Conservation (phyloP, 1,140 invertebrate genomes). For the Eciton burchellii region DNA sequence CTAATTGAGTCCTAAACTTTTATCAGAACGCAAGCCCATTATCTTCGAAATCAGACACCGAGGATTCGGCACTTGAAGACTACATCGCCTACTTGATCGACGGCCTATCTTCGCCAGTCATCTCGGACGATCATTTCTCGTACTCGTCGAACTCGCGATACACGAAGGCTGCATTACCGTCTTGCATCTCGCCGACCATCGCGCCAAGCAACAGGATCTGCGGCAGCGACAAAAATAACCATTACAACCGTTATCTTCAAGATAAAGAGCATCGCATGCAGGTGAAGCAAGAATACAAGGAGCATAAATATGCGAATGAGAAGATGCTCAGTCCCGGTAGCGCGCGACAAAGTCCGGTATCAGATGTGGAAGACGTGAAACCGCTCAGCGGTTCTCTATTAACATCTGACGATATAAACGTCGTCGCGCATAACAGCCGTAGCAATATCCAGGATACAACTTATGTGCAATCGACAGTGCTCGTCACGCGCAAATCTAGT, state of each 20-base stretch:
- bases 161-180: conserved; percentile 78
- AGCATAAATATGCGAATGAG: background rate
- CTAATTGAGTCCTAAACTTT: background rate
- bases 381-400: conserved; percentile 9
- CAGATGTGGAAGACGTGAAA: background rate
- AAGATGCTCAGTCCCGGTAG: background rate
- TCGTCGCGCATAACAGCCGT: background rate
- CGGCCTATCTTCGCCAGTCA: conserved; percentile 86
- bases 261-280: too few relatives aligned
- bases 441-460: background rate
- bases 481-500: background rate
- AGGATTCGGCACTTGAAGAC: conserved; percentile 89
- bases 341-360: conserved; percentile 18
- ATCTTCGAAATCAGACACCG: conserved; percentile 83
- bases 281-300: conserved; percentile 21
- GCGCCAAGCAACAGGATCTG: conserved; percentile 79
- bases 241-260: too few relatives aligned
- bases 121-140: conserved; percentile 71
- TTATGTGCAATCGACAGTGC: background rate
- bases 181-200: conserved; percentile 77
- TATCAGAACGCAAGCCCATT: conserved; percentile 53
- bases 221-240: conserved; percentile 63
- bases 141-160: conserved; percentile 78
- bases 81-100: conserved; percentile 90
- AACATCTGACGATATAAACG: conserved; percentile 12